Percentiles rank a stretch among this genome's conserved stretches.
phyloP scores from a whole-genome alignment of 2,113 vertebrate genomes.

The Cyphomyrus discorhynchus region DNA sequence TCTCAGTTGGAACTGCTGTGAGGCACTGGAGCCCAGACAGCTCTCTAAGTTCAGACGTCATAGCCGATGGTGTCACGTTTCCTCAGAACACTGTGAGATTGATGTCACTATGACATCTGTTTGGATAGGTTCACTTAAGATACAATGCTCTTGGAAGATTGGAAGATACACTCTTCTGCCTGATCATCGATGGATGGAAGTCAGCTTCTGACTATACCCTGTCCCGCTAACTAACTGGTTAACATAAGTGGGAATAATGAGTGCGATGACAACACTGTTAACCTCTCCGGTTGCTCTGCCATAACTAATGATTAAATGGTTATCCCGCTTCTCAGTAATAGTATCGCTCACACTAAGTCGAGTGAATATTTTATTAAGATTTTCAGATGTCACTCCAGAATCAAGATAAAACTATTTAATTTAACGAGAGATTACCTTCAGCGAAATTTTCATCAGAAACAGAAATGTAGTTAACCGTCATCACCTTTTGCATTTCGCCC shows the following conservation, averaged over 20 bases:
- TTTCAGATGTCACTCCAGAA: neutral
- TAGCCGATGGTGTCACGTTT: neutral
- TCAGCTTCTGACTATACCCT: neutral
- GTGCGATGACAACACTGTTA: neutral
- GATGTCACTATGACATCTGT: neutral
- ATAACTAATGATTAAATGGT: neutral
- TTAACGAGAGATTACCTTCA: neutral
- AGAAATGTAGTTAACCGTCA: neutral
- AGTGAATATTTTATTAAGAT: neutral
- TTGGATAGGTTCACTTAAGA: neutral
- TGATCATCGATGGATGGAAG: neutral
- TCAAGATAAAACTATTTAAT: neutral
- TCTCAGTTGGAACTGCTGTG: neutral
- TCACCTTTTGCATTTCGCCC: neutral
- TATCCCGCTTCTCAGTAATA: neutral
- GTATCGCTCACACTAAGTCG: neutral
- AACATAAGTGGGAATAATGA: neutral
- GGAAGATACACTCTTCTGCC: neutral
- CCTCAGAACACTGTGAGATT: neutral
- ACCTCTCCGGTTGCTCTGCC: neutral
- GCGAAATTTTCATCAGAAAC: neutral
- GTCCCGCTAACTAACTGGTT: neutral
- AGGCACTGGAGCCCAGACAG: neutral
- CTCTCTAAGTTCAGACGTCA: neutral
- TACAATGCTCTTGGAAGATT: neutral